phyloP scores from a whole-genome alignment of 2,888 invertebrate species.

The Perithous albicinctus region DNA sequence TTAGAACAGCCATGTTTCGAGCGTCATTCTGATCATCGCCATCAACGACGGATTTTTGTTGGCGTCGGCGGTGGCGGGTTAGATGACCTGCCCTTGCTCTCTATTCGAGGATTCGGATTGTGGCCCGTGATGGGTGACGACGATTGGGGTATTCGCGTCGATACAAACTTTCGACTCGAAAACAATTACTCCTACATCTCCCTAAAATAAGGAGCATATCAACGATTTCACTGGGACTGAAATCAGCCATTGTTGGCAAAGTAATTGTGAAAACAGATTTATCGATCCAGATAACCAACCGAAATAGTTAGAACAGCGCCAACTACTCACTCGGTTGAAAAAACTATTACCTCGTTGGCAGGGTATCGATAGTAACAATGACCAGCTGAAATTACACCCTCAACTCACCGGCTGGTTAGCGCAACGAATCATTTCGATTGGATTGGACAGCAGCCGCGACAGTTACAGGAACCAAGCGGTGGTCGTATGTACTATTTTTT shows the following conservation, averaged over 20 bases:
- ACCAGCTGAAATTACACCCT: not conserved
- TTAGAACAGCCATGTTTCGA: constrained; percentile 52
- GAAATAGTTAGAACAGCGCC: not conserved
- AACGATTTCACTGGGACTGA: constrained; percentile 10
- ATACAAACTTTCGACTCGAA: constrained; percentile 43
- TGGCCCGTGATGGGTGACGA: constrained; percentile 47
- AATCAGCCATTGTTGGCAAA: constrained; percentile 4
- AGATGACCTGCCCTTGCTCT: constrained; percentile 47
- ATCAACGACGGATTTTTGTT: not conserved
- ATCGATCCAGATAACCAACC: not conserved
- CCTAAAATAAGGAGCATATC: constrained; percentile 35
- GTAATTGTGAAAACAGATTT: not conserved
- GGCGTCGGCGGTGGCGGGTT: constrained; percentile 21
- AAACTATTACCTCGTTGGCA: not conserved
- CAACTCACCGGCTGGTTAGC: constrained; percentile 1
- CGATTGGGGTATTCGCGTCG: constrained; percentile 44
- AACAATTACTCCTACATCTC: constrained; percentile 46
- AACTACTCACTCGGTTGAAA: not conserved
- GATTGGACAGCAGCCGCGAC: not conserved
- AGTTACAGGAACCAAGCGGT: too few relatives aligned
- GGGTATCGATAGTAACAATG: constrained; percentile 1
- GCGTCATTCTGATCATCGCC: constrained; percentile 23
- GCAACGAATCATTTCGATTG: not conserved
- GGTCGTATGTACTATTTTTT: too few relatives aligned
- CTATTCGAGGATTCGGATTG: constrained; percentile 37